Base-by-base conservation (phyloP, 2,113 vertebrate species). In the Pedionomus torquatus region DNA sequence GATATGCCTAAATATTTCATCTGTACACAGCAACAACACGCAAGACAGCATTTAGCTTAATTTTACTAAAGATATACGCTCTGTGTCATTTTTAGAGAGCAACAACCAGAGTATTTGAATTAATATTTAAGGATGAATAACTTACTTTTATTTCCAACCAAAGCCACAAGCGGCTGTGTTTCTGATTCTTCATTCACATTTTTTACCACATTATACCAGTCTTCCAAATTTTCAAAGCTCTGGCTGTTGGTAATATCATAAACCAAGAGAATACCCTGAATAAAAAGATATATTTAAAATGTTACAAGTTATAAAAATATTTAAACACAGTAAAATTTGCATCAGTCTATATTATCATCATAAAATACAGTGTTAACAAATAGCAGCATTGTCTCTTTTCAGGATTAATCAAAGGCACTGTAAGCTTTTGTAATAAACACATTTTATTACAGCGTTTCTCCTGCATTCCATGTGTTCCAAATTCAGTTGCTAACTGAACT, bases 71-170 rank as follows among this genome's bases (percentile, higher is more conserved):
- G n/a, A 51, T 8, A 63, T 25, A 55, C 28, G n/a, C 3, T 25
- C 46, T 54, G 61, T 57, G 35, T 17, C 1, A 3, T 41, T 90
- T 88, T 71, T 6, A 80, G 39, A 48, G 21, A 78, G 57, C 37
- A 79, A 84, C 20, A 84, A 60, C 23, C 43, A 74, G 24, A 71
- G 30, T 52, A 75, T 39, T 89, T 88, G 13, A 83, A 80, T 64
- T 84, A 93, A 49, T 64, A 88, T 17, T 58, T 55, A 74, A 68
- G 54, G 37, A 96, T 41, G 14, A 94, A 60, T 41, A 80, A 99
- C 99, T 99, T 98, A 99, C 99, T 99, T 98, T 99, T 99, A 98
- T 99, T 99, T 96, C 99, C 99, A 93, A 99, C 98, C 97, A 99
- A 97, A 23, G 98, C 98, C 91, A 99, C 89, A n/a, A 99, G 98